Evolutionary conservation across 2,113 vertebrate genomes (phyloP).

Genomic region (Passerina amoena): DNA sequence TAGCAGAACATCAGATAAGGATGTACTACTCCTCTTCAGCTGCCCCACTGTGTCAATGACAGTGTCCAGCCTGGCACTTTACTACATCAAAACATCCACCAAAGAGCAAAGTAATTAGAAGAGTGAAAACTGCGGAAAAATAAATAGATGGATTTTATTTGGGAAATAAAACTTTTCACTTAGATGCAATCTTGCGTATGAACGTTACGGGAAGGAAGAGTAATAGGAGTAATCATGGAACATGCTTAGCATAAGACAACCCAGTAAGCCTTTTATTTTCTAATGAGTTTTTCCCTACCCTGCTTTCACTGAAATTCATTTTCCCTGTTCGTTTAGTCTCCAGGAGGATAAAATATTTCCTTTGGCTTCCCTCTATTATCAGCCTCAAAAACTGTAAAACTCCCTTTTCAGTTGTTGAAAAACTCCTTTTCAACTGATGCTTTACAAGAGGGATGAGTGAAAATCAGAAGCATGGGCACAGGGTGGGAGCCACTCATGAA

Average conservation of each 20-base stretch:
- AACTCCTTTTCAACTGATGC: not conserved
- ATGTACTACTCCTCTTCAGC: not conserved
- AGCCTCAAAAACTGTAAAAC: not conserved
- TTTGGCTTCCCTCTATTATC: not conserved
- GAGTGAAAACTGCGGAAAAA: not conserved
- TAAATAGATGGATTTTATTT: not conserved
- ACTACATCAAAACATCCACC: not conserved
- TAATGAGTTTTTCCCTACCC: not conserved
- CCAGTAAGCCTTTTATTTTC: not conserved
- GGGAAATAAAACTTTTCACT: not conserved
- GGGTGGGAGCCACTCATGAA: not conserved
- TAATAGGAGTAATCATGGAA: not conserved
- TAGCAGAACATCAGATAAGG: not conserved
- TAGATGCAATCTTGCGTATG: not conserved
- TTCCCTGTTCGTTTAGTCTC: not conserved
- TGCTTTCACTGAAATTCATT: not conserved
- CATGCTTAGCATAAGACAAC: not conserved
- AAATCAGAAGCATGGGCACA: not conserved
- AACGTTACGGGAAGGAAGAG: not conserved
- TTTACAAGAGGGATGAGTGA: not conserved
- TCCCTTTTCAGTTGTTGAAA: not conserved
- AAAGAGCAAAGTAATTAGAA: not conserved
- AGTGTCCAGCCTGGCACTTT: not conserved
- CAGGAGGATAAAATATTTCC: not conserved
- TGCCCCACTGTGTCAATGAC: not conserved